phyloP scores from a whole-genome alignment of 2,113 vertebrate genomes.

The Larimichthys polyactis region DNA sequence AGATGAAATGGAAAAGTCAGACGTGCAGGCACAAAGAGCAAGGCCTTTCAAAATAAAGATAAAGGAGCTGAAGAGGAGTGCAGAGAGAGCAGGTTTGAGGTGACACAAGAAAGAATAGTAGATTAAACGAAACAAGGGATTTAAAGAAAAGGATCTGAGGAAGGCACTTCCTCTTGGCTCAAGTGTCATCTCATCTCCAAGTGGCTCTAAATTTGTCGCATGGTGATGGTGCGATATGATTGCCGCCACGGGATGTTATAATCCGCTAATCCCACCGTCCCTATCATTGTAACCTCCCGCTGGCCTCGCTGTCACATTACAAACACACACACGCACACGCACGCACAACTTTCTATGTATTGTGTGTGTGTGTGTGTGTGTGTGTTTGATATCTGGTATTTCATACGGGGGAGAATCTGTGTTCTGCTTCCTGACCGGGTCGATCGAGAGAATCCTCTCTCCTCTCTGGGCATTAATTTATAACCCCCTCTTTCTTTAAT shows the following conservation, averaged over 20 bases:
- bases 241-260: slow-evolving; percentile 40
- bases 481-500: slow-evolving; percentile 74
- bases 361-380: neutral
- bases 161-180: slow-evolving; percentile 12
- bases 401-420: slow-evolving; percentile 46
- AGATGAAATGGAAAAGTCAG: neutral
- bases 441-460: slow-evolving; percentile 57
- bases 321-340: neutral
- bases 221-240: slow-evolving; percentile 57
- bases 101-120: slow-evolving; percentile 21
- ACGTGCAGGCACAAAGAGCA: slow-evolving; percentile 6
- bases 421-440: slow-evolving; percentile 41
- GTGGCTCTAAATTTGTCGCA: slow-evolving; percentile 41
- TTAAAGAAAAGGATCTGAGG: slow-evolving; percentile 6
- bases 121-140: slow-evolving; percentile 3
- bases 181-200: slow-evolving; percentile 46
- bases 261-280: slow-evolving; percentile 54
- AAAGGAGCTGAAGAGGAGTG: neutral
- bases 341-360: neutral
- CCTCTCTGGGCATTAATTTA: slow-evolving; percentile 65
- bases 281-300: slow-evolving; percentile 54
- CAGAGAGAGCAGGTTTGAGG: neutral
- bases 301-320: slow-evolving; percentile 45
- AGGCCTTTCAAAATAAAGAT: slow-evolving; percentile 27
- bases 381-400: slow-evolving; percentile 41